Percentiles rank a stretch among this genome's conserved stretches.
These are phyloP conservation scores for Motacilla tschutschensis DNA, from an alignment of 2,113 vertebrate species.

Conservation along the genomic window DNA sequence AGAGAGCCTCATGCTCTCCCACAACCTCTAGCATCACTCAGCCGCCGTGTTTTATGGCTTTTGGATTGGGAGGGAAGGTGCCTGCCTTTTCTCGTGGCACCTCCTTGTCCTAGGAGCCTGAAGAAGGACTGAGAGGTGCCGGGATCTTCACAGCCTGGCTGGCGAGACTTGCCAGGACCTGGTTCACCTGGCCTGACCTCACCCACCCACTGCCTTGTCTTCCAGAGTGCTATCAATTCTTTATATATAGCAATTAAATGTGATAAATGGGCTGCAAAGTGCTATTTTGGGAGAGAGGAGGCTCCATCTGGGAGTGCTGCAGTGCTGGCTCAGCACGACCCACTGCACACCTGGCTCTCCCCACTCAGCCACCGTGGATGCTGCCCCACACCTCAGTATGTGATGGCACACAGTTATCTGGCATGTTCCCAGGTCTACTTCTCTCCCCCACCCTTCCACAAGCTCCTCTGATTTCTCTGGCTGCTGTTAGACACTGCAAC, in stretches of 20 bases:
- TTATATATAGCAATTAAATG: not conserved
- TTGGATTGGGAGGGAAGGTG: not conserved
- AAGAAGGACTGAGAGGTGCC: not conserved
- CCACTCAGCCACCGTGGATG: accelerated
- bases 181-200: not conserved
- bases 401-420: not conserved
- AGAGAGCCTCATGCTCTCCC: not conserved
- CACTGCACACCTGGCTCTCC: not conserved
- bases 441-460: not conserved
- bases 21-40: not conserved
- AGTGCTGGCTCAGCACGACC: not conserved
- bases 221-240: not conserved
- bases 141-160: accelerated
- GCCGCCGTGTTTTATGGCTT: accelerated
- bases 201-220: not conserved
- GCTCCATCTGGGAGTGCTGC: not conserved
- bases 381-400: not conserved
- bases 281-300: not conserved
- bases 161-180: not conserved
- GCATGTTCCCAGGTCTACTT: accelerated
- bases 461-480: not conserved
- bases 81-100: not conserved
- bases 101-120: accelerated
- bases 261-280: not conserved
- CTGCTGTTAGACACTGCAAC: not conserved